phyloP scores from a whole-genome alignment of 1,140 invertebrate genomes.

The Euschistus heros region DNA sequence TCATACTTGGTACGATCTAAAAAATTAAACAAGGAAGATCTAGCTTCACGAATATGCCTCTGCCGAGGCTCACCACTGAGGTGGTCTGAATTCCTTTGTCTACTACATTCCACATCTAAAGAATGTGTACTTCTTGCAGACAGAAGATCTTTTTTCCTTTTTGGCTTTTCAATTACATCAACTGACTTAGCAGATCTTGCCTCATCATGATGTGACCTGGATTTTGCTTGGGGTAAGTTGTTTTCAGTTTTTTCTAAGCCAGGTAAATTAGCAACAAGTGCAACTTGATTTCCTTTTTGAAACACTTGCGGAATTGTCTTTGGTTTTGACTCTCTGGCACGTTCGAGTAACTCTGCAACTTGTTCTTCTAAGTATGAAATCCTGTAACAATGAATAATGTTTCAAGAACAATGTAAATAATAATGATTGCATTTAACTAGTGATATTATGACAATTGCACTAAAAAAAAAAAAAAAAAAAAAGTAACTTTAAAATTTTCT shows the following conservation, averaged over 20 bases:
- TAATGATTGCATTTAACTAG: too few relatives aligned
- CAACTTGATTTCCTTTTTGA: slow-evolving; percentile 46
- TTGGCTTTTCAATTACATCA: slow-evolving; percentile 25
- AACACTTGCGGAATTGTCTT: slow-evolving; percentile 48
- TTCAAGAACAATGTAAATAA: too few relatives aligned
- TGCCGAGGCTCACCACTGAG: slow-evolving; percentile 26
- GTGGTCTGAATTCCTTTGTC: slow-evolving; percentile 16
- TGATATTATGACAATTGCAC: too few relatives aligned
- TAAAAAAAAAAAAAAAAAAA: too few relatives aligned
- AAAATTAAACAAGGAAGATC: slow-evolving; percentile 33
- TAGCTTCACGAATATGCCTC: slow-evolving; percentile 33
- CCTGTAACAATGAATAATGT: slow-evolving; percentile 32
- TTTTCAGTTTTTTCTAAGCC: slow-evolving; percentile 11
- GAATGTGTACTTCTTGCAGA: slow-evolving; percentile 26
- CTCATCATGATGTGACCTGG: slow-evolving; percentile 16
- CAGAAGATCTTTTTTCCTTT: slow-evolving; percentile 22
- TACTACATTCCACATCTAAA: slow-evolving; percentile 24
- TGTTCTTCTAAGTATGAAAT: slow-evolving; percentile 84
- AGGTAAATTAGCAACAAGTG: slow-evolving; percentile 44
- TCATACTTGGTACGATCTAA: slow-evolving; percentile 44
- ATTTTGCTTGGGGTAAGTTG: not conserved
- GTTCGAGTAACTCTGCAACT: slow-evolving; percentile 51
- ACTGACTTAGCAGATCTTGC: slow-evolving; percentile 24
- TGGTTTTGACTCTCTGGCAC: slow-evolving; percentile 24
- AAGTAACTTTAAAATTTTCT: too few relatives aligned